phyloP scores from a whole-genome alignment of 2,113 vertebrate genomes.

The Pterocles burchelli region DNA sequence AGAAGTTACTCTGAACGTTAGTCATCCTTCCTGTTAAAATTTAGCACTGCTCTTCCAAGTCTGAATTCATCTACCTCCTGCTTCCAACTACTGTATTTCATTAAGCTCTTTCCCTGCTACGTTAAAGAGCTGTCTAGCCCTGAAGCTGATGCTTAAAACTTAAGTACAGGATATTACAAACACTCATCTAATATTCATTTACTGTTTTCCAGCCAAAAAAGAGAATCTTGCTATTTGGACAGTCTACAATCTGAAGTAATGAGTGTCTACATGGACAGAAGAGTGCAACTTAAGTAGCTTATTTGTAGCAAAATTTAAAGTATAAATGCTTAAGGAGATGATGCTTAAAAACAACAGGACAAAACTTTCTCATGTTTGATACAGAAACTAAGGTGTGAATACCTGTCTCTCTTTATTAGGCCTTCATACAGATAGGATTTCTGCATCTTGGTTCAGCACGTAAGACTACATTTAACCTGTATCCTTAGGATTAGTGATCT shows the following conservation, averaged over 20 bases:
- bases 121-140: conserved; percentile 36
- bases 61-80: conserved; percentile 49
- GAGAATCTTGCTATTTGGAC: not conserved
- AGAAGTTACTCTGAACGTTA: conserved; percentile 5
- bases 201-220: conserved; percentile 45
- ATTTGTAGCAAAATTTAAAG: not conserved
- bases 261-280: not conserved
- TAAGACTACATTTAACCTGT: not conserved
- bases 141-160: conserved; percentile 63
- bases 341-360: not conserved
- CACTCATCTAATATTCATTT: conserved; percentile 62
- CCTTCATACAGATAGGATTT: not conserved
- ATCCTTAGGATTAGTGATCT: not conserved
- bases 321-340: not conserved
- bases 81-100: conserved; percentile 61
- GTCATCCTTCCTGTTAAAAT: conserved; percentile 19
- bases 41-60: not conserved
- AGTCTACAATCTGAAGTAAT: not conserved
- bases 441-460: not conserved
- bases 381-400: not conserved
- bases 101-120: conserved; percentile 42
- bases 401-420: not conserved
- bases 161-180: conserved; percentile 65
- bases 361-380: not conserved
- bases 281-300: not conserved